phyloP scores from a whole-genome alignment of 2,888 invertebrate genomes.

The Abrostola triplasia region DNA sequence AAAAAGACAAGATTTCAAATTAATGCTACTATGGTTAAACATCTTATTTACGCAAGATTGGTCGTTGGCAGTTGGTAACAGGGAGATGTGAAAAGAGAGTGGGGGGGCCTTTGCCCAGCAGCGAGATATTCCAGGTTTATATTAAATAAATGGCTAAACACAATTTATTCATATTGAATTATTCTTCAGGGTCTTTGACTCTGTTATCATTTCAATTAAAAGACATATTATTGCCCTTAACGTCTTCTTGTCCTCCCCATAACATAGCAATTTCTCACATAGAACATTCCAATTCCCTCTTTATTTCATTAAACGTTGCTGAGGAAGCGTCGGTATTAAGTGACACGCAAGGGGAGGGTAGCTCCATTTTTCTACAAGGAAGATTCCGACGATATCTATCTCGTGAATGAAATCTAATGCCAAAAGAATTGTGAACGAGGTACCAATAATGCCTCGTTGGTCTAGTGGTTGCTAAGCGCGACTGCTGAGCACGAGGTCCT shows the following conservation, averaged over 20 bases:
- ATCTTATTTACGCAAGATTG: no score
- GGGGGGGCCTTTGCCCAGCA: no score
- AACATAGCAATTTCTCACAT: neutral
- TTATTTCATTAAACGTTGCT: constrained; percentile 32
- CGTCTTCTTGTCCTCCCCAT: neutral
- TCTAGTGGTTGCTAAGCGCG: no score
- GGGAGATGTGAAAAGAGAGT: no score
- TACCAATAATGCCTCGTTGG: no score
- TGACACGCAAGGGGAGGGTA: constrained; percentile 12
- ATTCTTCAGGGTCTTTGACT: neutral
- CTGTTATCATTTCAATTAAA: constrained; percentile 1
- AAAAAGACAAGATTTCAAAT: no score
- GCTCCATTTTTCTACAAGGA: constrained; percentile 3
- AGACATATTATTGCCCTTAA: neutral
- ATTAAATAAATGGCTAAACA: no score
- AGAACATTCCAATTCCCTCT: constrained; percentile 12
- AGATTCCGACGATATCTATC: constrained; percentile 1
- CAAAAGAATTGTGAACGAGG: neutral
- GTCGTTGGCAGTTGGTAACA: no score
- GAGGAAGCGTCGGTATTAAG: constrained; percentile 15
- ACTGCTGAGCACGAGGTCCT: no score
- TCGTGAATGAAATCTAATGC: neutral
- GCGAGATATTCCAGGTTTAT: no score
- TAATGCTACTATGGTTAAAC: no score
- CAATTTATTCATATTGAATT: no score